A percentile compares a stretch with the other conserved stretches of the same genome.
Conservation (phyloP, 2,113 vertebrate genomes). For the Calyptommatus sinebrachiatus region DNA sequence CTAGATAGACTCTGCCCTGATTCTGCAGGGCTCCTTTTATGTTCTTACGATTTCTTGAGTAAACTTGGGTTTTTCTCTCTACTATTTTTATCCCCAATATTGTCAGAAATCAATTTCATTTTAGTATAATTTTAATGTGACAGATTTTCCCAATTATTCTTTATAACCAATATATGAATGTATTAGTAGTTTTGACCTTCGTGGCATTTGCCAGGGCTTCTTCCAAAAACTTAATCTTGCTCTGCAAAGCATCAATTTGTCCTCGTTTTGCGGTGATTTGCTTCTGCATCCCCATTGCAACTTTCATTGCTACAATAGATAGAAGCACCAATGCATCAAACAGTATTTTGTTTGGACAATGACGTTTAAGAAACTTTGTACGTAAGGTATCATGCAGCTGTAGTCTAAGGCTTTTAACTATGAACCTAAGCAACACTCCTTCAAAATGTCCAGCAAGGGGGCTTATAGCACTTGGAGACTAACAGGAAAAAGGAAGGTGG, state of each 20-base stretch:
- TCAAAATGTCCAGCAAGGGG: background rate
- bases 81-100: background rate
- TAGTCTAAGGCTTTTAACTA: background rate
- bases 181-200: conserved; percentile 67
- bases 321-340: background rate
- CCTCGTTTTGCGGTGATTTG: conserved; percentile 82
- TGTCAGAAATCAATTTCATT: background rate
- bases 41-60: background rate
- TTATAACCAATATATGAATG: background rate
- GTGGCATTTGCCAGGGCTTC: conserved; percentile 72
- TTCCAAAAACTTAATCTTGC: conserved; percentile 82
- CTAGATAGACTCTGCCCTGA: too few relatives aligned
- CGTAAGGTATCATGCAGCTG: background rate
- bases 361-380: background rate
- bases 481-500: too few relatives aligned
- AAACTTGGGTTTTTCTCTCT: background rate
- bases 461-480: too few relatives aligned
- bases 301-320: conserved; percentile 74
- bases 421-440: background rate
- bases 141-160: background rate
- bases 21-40: too few relatives aligned
- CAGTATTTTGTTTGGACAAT: background rate
- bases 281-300: conserved; percentile 83
- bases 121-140: background rate
- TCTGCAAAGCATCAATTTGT: conserved; percentile 79